Evolutionary conservation across 2,113 vertebrate genomes (phyloP).

Genomic region (Ailuropoda melanoleuca): DNA sequence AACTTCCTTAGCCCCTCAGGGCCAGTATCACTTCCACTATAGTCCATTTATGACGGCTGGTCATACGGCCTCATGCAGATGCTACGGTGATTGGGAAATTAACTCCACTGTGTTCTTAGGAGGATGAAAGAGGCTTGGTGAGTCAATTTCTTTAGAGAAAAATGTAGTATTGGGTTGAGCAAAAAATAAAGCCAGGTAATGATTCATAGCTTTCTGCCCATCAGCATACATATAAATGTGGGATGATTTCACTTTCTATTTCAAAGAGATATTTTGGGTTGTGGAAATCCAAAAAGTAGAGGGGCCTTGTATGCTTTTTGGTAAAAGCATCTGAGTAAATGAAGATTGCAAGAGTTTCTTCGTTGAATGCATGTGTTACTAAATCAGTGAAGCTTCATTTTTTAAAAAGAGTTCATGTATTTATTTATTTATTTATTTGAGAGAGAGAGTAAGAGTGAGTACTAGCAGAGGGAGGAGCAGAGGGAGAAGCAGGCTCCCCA

Average conservation of each 20-base stretch:
- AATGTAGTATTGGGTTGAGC: background rate
- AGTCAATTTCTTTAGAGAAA: background rate
- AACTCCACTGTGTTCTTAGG: background rate
- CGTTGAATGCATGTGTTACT: background rate
- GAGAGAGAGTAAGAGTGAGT: no score
- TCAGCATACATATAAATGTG: background rate
- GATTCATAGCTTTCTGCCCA: background rate
- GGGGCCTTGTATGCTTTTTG: background rate
- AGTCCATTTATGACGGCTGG: background rate
- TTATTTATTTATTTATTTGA: no score
- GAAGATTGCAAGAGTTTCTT: background rate
- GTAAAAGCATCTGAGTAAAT: background rate
- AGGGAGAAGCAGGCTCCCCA: no score
- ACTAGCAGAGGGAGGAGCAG: no score
- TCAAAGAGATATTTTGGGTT: conserved; percentile 4
- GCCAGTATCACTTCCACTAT: background rate
- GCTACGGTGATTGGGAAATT: background rate
- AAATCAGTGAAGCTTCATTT: background rate
- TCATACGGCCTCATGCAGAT: background rate
- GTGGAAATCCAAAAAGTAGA: background rate
- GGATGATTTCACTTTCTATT: conserved; percentile 20
- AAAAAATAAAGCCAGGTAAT: background rate
- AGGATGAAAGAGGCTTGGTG: background rate
- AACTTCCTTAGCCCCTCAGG: no score
- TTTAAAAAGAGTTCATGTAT: no score